Base-by-base conservation (phyloP, 2,888 invertebrate species). In the Hirtodrosophila trivittata region DNA sequence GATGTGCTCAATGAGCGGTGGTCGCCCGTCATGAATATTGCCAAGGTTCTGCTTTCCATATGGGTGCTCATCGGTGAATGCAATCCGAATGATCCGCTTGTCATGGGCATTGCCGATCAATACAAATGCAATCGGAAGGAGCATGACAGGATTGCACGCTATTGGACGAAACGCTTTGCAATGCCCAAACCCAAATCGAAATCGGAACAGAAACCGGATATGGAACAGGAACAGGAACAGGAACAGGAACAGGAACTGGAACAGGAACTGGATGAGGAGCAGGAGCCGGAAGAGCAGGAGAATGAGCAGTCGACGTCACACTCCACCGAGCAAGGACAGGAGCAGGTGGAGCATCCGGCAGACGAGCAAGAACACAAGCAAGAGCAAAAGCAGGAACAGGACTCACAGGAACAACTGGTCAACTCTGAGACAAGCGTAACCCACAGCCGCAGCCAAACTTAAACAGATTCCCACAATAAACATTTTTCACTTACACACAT, bases 1-100 rank as follows among this genome's bases (percentile, higher is more conserved):
- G 82, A 82, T 25, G 62, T 85, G 47, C 68, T 82, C 6, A 63
- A 65, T n/a, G 80, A 87, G 1, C 86, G 83, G 13, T 82, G 82
- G 82, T 82, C 87, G 0, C 86, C 87, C 0, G 83, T 87, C 0
- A 66, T 85, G 63, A 78, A 68, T 1, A 68, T 82, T 4, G 51
- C 66, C 62, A 85, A 82, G 46, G 55, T 82, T 4, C 35, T 82
- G 28, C 71, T 82, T 0, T 82, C 82, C 3, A 70, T 82, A 12
- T 85, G 76, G 62, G 41, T 87, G 38, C 68, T 82, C 1, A 70
- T 82, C 9, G 51, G 62, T 8, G 87, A 87, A 2, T 87, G 87
- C 33, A 82, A 82, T 75, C 80, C 82, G 0, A 52, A 78, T 3
- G 82, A 82, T 78, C 87, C 82, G 0, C 54, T 82, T 0, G 86